Evolutionary conservation across 2,797 vertebrate genomes (phyloP), one percentile per base, ranked within the genome.

Genomic region (Falco rusticolus): DNA sequence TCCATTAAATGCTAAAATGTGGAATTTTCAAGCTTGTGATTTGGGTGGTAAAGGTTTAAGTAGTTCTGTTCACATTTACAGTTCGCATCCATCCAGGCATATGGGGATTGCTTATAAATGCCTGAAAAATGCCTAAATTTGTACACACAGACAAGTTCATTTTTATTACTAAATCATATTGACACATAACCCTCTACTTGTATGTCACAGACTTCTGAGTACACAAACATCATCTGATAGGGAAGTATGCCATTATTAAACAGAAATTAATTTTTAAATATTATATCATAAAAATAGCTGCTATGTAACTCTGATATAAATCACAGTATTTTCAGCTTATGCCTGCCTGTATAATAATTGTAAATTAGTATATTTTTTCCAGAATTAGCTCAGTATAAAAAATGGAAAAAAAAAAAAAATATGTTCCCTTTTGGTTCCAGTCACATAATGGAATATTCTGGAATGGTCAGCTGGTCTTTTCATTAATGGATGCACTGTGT

Each of bases 11-110:
- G 79, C 20, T 64, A 54, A 82, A 96, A 92, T 59, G 63, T 41
- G 63, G 88, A 88, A 82, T 94, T 96, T 97, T 91, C 47, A 83
- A 95, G 90, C 31, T 72, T 89, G 75, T 79, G 75, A 74, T 90
- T 94, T 86, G 78, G 85, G 72, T 88, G 68, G 43, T 59, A 90
- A 90, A 83, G 50, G 90, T 84, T 95, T 70, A 45, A 89, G 90
- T 45, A 83, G 93, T 86, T 92, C 91, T 76, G 95, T 53, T 87
- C 76, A 41, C 92, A 63, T 77, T 39, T 82, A 87, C n/a, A 78
- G 79, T 92, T 90, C 92, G 59, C 79, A 92, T 37, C 45, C 39
- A 29, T 78, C 83, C 39, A 70, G 91, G 83, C 84, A 86, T 85
- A 87, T 53, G 76, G 54, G 33, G 56, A n/a, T 69, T 90, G 54